Evolutionary conservation across 2,888 invertebrate genomes (phyloP).

Genomic region (Dasypolia templi): DNA sequence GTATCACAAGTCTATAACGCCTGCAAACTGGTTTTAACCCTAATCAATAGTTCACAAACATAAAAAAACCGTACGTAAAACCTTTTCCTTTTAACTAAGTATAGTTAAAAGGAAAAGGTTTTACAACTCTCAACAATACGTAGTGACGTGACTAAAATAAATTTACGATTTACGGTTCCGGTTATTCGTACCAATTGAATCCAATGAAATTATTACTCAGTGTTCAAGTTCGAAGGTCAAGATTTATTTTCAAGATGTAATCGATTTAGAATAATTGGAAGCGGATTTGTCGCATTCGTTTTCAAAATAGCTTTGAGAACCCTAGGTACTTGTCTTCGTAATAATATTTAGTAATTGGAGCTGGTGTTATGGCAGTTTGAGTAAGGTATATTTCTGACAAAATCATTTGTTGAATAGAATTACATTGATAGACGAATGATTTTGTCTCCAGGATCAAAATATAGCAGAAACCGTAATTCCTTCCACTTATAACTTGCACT

Average conservation of each 20-base stretch:
- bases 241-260: constrained; percentile 21
- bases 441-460: not conserved
- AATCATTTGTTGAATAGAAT: not conserved
- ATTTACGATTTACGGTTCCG: constrained; percentile 40
- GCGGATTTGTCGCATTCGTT: constrained; percentile 2
- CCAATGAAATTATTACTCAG: constrained; percentile 30
- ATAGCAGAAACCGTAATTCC: not conserved
- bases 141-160: constrained; percentile 44
- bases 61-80: constrained; percentile 26
- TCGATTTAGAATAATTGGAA: constrained; percentile 27
- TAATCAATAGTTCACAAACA: constrained; percentile 24
- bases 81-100: too few relatives aligned
- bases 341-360: not conserved
- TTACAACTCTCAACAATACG: constrained; percentile 29
- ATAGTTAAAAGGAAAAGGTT: constrained; percentile 16
- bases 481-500: constrained; percentile 10
- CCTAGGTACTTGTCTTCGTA: not conserved
- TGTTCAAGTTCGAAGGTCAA: constrained; percentile 27
- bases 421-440: not conserved
- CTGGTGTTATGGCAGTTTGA: not conserved
- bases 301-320: not conserved
- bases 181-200: constrained; percentile 57
- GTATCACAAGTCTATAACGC: not conserved
- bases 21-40: not conserved
- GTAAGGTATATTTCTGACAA: not conserved